Evolutionary conservation across 2,797 vertebrate genomes (phyloP), one percentile per base, ranked within the genome.

Genomic region (Xenopus petersii): DNA sequence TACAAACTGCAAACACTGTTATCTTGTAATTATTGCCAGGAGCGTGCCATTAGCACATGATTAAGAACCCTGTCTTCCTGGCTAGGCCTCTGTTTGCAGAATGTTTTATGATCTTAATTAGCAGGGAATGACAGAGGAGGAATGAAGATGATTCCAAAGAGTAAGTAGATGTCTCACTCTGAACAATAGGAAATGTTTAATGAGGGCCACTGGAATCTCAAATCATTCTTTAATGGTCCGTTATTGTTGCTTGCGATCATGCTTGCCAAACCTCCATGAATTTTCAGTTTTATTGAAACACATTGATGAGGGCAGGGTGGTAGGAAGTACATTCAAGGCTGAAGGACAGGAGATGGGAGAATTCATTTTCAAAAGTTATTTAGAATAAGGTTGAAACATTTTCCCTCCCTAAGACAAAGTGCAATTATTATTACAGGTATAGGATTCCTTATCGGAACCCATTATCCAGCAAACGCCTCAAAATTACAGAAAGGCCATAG

Each of bases 1-100:
- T 85, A 81, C 82, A 86, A 83, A 84, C 84, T 84, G 83, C 85
- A 87, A 85, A 87, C 85, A 84, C 82, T 84, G 81, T 86, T 87
- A 87, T 86, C 86, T 85, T 82, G 83, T 87, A 87, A 87, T 87
- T 87, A 86, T 85, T 81, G 83, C 85, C 85, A 87, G 86, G 84
- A 86, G 86, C 85, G 82, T 77, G 80, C 85, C 83, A 85, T 85
- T 87, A 87, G 82, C 64, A 81, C 84, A 85, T 85, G 86, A 87
- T 86, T 85, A 86, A 87, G 83, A 83, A 83, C 82, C 81, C 81
- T 55, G 81, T 82, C 83, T 87, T 81, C 84, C 81, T 83, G 86
- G 80, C 84, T 80, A 83, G 84, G 70, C 81, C 10, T 77, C 82
- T 84, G 85, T 81, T 85, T 81, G 81, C 78, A 81, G 82, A 84